Evolutionary conservation across 2,888 invertebrate genomes (phyloP), one percentile per base, ranked within the genome.

Genomic region (Macrophya annulata): DNA sequence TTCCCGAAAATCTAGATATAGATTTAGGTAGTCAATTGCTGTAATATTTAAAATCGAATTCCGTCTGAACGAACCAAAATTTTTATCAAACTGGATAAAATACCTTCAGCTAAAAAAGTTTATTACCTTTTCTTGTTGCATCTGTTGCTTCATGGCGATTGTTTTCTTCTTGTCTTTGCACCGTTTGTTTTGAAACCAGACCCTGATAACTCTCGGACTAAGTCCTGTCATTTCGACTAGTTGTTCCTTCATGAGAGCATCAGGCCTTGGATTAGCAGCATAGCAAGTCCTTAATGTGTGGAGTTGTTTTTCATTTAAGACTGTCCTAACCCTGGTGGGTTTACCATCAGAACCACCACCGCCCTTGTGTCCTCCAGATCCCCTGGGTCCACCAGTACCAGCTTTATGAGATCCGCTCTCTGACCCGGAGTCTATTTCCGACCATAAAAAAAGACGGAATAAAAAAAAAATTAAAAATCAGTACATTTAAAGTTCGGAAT

Each of bases 161-260:
- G 98, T 99, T 93, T 98, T 97, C 95, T 99, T 99, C 95, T 99
- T 99, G 94, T 99, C 99, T 94, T 99, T 99, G 95, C 99, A 99
- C 88, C 99, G 95, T 93, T 99, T 99, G 94, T 99, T 99, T 94
- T 99, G 99, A 95, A 99, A 99, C 99, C 99, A 99, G 86, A 99
- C 99, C 92, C 99, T 96, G 93, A 99, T 99, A 90, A 99, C 99
- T 21, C 99, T 95, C 31, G 99, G 99, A 91, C 98, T 99, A 83
- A 99, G 96, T 0, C 98, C 97, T 21, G 99, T 99, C 99, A 99
- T 99, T 94, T 99, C 99, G 68, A 99, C 99, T 87, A 99, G 96
- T 93, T 99, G 99, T 94, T 99, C 99, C 95, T 99, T 99, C 98
- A 99, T 99, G 87, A 99, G 96, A 65, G 99, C 99, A 94, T 99